phyloP scores from a whole-genome alignment of 2,113 vertebrate species.

The Otus sunia region DNA sequence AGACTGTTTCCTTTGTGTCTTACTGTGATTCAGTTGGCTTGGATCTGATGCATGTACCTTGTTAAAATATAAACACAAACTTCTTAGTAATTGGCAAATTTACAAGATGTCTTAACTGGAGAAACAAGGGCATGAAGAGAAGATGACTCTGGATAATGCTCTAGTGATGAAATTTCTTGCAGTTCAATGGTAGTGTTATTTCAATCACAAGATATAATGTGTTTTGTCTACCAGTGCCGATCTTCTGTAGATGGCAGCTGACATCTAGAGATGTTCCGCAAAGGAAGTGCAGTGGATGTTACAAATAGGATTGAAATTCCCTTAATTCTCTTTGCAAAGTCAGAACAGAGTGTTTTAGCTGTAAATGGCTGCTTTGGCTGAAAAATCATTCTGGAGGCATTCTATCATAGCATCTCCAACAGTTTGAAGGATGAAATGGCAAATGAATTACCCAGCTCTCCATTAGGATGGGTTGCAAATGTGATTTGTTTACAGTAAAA shows the following conservation, averaged over 20 bases:
- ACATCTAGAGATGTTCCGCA: background rate
- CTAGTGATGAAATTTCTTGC: background rate
- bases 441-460: background rate
- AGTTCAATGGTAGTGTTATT: background rate
- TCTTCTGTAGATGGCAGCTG: background rate
- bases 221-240: background rate
- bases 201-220: background rate
- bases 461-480: background rate
- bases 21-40: background rate
- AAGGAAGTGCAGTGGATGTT: background rate
- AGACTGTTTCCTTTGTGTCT: background rate
- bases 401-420: background rate
- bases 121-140: background rate
- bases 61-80: background rate
- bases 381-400: background rate
- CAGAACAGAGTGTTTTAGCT: background rate
- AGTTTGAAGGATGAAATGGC: background rate
- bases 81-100: background rate
- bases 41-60: background rate
- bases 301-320: background rate
- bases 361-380: background rate
- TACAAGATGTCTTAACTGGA: background rate
- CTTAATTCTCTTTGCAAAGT: background rate
- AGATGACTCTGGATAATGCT: background rate
- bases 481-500: background rate